Base-by-base conservation (phyloP, 2,888 invertebrate species). In the Hirtodrosophila trivittata region DNA sequence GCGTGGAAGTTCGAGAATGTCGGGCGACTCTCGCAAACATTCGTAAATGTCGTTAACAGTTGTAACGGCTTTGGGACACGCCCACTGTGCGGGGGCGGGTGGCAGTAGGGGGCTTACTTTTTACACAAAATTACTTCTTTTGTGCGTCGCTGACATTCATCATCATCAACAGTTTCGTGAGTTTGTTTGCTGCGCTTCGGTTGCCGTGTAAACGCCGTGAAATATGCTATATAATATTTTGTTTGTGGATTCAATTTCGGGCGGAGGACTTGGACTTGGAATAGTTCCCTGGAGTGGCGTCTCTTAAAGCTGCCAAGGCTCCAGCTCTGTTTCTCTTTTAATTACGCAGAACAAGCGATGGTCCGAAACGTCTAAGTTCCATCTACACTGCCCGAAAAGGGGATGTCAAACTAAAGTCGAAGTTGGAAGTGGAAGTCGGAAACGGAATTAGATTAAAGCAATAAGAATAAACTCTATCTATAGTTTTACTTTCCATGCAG, bases 21-120 rank as follows among this genome's bases (percentile, higher is more conserved):
- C 10, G 56, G 35, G 51, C 64, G 59, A 64, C 63, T 63, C 75
- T 63, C 58, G 57, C 71, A 72, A 80, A 75, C 86, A 86, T 86
- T 86, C 86, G 86, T 86, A 85, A 86, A 86, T 84, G 86, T 86
- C 86, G 85, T 86, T 86, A 86, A 86, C 86, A 84, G 82, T 81
- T 83, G 82, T 84, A 84, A 78, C 78, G 68, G 82, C 76, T 68
- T 67, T 62, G 35, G 56, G 69, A 49, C 75, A 77, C 77, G 77
- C 81, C 75, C 43, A 73, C 71, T 33, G 13, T n/a, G n/a, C n/a
- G n/a, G n/a, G n/a, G n/a, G n/a, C n/a, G n/a, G n/a, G n/a, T n/a
- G n/a, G n/a, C n/a, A n/a, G n/a, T n/a, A n/a, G 30, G 8, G 13
- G 5, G 8, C n/a, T 51, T 46, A 49, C 62, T 82, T 83, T 81